Evolutionary conservation across 2,113 vertebrate genomes (phyloP).

Genomic region (Zeus faber): DNA sequence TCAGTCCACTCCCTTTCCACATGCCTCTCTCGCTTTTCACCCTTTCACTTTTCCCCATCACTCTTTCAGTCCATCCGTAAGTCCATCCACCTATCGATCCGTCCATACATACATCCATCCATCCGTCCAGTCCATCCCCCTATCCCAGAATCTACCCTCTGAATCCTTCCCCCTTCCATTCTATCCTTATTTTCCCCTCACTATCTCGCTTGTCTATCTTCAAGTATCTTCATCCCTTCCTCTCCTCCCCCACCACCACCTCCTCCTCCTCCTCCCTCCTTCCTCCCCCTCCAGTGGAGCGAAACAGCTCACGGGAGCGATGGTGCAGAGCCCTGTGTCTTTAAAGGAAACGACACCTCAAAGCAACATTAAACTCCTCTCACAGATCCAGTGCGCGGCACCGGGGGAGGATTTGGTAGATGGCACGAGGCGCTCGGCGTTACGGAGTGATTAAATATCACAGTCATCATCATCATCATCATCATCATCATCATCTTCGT

Average conservation of each 20-base stretch:
- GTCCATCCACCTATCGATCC: not conserved
- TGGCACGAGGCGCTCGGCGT: too few relatives aligned
- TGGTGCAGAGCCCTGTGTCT: slow-evolving; percentile 24
- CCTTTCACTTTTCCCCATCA: not conserved
- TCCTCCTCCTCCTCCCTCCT: slow-evolving; percentile 6
- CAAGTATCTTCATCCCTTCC: slow-evolving; percentile 1
- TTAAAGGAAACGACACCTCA: too few relatives aligned
- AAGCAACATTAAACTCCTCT: too few relatives aligned
- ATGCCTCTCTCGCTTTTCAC: not conserved
- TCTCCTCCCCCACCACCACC: not conserved
- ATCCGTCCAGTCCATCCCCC: not conserved
- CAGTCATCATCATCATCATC: too few relatives aligned
- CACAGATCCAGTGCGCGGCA: too few relatives aligned
- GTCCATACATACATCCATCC: too few relatives aligned
- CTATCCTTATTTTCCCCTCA: not conserved
- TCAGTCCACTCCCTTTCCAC: not conserved
- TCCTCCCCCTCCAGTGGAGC: slow-evolving; percentile 28
- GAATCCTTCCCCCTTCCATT: slow-evolving; percentile 1
- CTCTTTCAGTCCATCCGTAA: not conserved
- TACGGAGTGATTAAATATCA: too few relatives aligned
- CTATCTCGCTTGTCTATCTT: slow-evolving; percentile 17
- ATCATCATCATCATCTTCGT: too few relatives aligned
- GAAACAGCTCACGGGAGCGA: slow-evolving; percentile 30
- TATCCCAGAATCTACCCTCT: slow-evolving; percentile 1
- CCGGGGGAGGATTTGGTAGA: too few relatives aligned